Conservation (phyloP, 2,113 vertebrate genomes). For the Apteryx mantelli region DNA sequence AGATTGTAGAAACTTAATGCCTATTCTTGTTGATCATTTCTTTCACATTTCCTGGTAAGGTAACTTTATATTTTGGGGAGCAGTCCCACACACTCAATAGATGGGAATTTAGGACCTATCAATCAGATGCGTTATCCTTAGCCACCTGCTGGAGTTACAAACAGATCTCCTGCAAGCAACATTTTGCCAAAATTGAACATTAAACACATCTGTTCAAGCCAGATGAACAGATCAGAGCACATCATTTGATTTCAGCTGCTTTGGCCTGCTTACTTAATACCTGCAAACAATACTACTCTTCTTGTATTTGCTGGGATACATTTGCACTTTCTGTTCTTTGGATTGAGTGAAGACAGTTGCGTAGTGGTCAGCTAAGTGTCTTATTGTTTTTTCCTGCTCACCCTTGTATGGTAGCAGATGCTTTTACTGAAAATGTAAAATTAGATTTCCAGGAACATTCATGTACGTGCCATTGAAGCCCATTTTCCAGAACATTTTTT, state of each 20-base stretch:
- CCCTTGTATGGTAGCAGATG: neutral
- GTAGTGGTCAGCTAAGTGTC: neutral
- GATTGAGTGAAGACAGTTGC: neutral
- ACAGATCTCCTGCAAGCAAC: neutral
- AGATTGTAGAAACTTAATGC: neutral
- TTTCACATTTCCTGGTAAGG: neutral
- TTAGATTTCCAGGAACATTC: constrained; percentile 63
- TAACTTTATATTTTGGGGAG: neutral
- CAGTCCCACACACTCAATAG: neutral
- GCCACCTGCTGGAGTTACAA: neutral
- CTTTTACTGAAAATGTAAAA: constrained; percentile 41
- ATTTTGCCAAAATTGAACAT: neutral
- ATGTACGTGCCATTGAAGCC: neutral
- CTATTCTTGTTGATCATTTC: neutral
- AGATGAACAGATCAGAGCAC: neutral
- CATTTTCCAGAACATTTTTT: constrained; percentile 51
- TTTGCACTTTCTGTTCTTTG: neutral
- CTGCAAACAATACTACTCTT: neutral
- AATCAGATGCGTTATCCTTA: neutral
- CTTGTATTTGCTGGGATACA: neutral
- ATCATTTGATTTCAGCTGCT: neutral
- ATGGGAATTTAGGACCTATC: neutral
- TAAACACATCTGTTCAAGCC: neutral
- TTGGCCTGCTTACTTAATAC: constrained; percentile 1
- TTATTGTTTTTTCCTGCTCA: neutral